Evolutionary conservation across 2,797 vertebrate species (phyloP).

Genomic region (Macropodus opercularis): DNA sequence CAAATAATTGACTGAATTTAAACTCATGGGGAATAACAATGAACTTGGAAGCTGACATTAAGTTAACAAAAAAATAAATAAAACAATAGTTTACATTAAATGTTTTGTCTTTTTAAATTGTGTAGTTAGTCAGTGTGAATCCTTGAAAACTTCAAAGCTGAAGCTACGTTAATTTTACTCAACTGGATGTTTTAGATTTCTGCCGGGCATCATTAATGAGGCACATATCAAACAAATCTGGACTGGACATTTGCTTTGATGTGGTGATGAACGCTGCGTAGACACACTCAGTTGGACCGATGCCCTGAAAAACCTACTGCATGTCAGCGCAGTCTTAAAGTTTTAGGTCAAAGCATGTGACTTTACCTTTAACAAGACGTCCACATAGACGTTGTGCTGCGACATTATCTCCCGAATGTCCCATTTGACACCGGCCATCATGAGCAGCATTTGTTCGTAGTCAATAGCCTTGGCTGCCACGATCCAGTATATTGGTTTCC

Average conservation of each 20-base stretch:
- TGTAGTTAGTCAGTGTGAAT: no score
- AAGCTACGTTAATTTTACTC: background rate
- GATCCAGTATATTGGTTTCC: slow-evolving; percentile 99
- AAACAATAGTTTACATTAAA: background rate
- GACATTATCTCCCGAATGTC: slow-evolving; percentile 99
- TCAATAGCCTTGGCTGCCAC: slow-evolving; percentile 98
- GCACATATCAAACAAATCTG: no score
- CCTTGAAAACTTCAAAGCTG: background rate
- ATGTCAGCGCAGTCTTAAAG: background rate
- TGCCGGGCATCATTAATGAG: background rate
- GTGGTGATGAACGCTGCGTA: no score
- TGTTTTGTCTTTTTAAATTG: background rate
- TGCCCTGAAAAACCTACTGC: background rate
- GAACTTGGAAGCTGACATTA: slow-evolving; percentile 25
- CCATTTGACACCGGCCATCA: slow-evolving; percentile 98
- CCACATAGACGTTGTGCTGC: slow-evolving; percentile 97
- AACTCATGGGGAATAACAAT: slow-evolving; percentile 28
- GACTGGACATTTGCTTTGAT: no score
- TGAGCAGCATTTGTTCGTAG: slow-evolving; percentile 95
- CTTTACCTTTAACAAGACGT: slow-evolving; percentile 93
- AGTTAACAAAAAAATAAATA: slow-evolving; percentile 15
- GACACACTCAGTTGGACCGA: no score
- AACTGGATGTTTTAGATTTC: background rate
- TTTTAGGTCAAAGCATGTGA: no score
- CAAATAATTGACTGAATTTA: slow-evolving; percentile 66